These are phyloP conservation scores for Spatulosminthurus flaviceps DNA, from an alignment of 2,888 invertebrate genomes.

Conservation along the genomic window DNA sequence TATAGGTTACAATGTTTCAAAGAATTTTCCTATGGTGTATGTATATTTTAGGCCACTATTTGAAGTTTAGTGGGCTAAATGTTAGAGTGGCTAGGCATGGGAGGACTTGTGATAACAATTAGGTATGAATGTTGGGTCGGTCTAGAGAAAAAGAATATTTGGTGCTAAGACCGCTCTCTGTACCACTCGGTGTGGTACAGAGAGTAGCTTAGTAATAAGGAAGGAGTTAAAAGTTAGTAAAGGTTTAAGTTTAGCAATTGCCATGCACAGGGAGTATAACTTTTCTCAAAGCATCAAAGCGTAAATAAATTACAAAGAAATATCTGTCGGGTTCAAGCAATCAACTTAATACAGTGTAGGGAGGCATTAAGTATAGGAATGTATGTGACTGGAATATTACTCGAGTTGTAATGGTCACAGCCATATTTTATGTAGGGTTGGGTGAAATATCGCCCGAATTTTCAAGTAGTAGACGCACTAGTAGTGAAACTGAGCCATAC, in stretches of 20 bases:
- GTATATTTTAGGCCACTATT: too few species aligned
- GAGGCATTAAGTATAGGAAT: constrained; percentile 34
- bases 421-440: constrained; percentile 2
- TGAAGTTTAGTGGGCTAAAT: too few species aligned
- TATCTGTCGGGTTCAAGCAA: constrained; percentile 39
- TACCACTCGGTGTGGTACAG: too few species aligned
- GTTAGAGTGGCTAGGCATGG: too few species aligned
- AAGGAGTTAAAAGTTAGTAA: constrained; percentile 12
- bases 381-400: constrained; percentile 36
- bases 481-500: too few species aligned
- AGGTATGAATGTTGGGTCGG: too few species aligned
- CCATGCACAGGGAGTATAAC: not conserved
- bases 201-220: not conserved
- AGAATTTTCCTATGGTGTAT: too few species aligned
- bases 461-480: not conserved
- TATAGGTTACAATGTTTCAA: too few species aligned
- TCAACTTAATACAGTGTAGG: constrained; percentile 37
- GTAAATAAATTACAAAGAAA: constrained; percentile 44
- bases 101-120: too few species aligned
- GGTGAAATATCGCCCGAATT: constrained; percentile 3
- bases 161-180: too few species aligned
- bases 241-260: not conserved
- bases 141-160: too few species aligned
- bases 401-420: not conserved
- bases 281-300: constrained; percentile 29